A percentile compares a stretch with the other conserved stretches of the same genome.
These are phyloP conservation scores for Henricia sp. DNA, from an alignment of 53 echinoderm and acorn worm species.

Conservation along the genomic window DNA sequence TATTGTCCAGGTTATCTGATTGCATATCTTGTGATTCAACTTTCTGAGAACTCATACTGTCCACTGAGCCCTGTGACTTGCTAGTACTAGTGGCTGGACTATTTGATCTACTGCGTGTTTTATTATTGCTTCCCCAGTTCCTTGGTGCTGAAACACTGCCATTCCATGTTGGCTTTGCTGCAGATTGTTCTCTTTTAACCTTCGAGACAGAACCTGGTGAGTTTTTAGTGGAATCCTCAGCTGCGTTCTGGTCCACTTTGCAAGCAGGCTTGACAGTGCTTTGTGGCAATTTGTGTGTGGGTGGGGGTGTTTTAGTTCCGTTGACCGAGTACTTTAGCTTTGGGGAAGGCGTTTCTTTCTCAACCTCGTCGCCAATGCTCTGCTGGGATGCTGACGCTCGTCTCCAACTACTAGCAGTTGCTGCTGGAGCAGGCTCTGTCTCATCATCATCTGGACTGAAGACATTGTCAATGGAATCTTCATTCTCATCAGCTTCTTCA, in stretches of 20 bases:
- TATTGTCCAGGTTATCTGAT: not conserved
- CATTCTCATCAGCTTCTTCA: conserved; percentile 44
- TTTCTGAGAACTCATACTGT: conserved; percentile 33
- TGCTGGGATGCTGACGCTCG: conserved; percentile 48
- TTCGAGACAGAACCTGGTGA: conserved; percentile 24
- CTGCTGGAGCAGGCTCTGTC: conserved; percentile 51
- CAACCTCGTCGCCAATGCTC: not conserved
- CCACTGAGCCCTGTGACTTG: conserved; percentile 48
- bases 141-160: conserved; percentile 57
- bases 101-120: conserved; percentile 35
- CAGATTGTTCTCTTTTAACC: conserved; percentile 8
- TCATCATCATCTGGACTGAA: conserved; percentile 19
- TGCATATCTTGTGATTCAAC: conserved; percentile 37
- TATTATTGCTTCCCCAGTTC: conserved; percentile 37
- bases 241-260: not conserved
- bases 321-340: not conserved
- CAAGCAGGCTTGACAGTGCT: conserved; percentile 31
- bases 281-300: conserved; percentile 13
- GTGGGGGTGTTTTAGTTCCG: conserved; percentile 16
- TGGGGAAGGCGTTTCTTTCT: not conserved
- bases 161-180: conserved; percentile 18
- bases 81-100: conserved; percentile 57
- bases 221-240: conserved; percentile 21
- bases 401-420: conserved; percentile 70
- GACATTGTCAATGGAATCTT: conserved; percentile 23